phyloP scores from a whole-genome alignment of 2,888 invertebrate species.

The Dinocampus coccinellae region DNA sequence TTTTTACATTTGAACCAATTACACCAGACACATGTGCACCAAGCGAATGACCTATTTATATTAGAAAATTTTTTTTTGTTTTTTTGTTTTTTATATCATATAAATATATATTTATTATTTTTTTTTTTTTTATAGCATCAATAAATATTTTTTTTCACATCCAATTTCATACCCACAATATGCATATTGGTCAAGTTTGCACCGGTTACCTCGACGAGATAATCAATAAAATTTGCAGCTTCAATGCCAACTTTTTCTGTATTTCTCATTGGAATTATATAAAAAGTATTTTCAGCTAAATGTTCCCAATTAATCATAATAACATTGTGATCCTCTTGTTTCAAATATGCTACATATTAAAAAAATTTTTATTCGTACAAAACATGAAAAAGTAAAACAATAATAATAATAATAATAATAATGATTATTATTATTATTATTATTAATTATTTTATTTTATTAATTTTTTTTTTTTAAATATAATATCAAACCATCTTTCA shows the following conservation, averaged over 20 bases:
- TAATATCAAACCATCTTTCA: conserved; percentile 64
- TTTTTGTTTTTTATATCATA: too few relatives aligned
- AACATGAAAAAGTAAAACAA: too few relatives aligned
- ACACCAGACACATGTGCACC: conserved; percentile 68
- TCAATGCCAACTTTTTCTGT: conserved; percentile 67
- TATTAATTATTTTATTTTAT: neutral
- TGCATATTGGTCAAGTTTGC: conserved; percentile 63
- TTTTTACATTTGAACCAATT: conserved; percentile 53
- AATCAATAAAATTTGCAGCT: conserved; percentile 66
- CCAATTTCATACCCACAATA: conserved; percentile 62
- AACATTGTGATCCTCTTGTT: conserved; percentile 67
- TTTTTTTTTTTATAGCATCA: neutral
- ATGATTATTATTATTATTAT: too few relatives aligned
- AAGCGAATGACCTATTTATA: conserved; percentile 61
- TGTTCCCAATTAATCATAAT: conserved; percentile 70
- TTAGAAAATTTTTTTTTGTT: neutral
- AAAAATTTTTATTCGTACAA: conserved; percentile 12
- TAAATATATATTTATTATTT: neutral
- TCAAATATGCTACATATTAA: conserved; percentile 62
- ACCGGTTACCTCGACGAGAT: conserved; percentile 61
- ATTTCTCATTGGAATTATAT: conserved; percentile 67
- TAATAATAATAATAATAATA: too few relatives aligned
- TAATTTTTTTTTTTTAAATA: conserved; percentile 9
- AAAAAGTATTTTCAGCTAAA: conserved; percentile 67
- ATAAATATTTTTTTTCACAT: neutral